Conservation (phyloP, 2,888 invertebrate genomes). For the Athetis lepigone region DNA sequence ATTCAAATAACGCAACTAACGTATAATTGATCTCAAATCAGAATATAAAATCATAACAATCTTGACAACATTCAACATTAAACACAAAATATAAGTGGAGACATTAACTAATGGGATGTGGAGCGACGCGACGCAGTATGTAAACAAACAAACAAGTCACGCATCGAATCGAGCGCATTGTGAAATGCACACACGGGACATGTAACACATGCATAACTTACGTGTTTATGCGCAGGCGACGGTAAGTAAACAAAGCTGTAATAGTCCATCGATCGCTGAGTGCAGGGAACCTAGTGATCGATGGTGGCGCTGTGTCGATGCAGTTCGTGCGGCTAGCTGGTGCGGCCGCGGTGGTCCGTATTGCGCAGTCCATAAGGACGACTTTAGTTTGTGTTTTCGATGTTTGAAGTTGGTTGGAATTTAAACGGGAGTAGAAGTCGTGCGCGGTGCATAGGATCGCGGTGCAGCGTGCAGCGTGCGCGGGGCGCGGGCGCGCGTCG, state of each 20-base stretch:
- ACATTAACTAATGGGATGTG: slow-evolving; percentile 55
- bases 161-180: slow-evolving; percentile 78
- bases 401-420: slow-evolving; percentile 58
- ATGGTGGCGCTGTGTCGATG: slow-evolving; percentile 62
- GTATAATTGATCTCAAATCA: slow-evolving; percentile 64
- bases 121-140: slow-evolving; percentile 67
- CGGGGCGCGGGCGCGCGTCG: slow-evolving; percentile 77
- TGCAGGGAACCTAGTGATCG: slow-evolving; percentile 67
- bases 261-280: slow-evolving; percentile 72
- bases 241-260: slow-evolving; percentile 80
- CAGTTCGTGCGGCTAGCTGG: slow-evolving; percentile 39
- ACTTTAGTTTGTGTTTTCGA: slow-evolving; percentile 41
- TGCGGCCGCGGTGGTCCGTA: slow-evolving; percentile 48
- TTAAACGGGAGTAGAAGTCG: slow-evolving; percentile 67
- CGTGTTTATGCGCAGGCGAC: slow-evolving; percentile 77
- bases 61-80: slow-evolving; percentile 41
- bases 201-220: slow-evolving; percentile 84
- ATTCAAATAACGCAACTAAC: slow-evolving; percentile 72
- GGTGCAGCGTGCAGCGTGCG: slow-evolving; percentile 79
- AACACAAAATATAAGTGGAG: slow-evolving; percentile 49
- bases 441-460: slow-evolving; percentile 70
- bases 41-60: slow-evolving; percentile 45
- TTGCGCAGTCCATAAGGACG: slow-evolving; percentile 43
- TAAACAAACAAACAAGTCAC: slow-evolving; percentile 81
- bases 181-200: slow-evolving; percentile 81